Evolutionary conservation across 2,113 vertebrate species (phyloP), one percentile per base, ranked within the genome.

Genomic region (Dasyornis broadbenti): DNA sequence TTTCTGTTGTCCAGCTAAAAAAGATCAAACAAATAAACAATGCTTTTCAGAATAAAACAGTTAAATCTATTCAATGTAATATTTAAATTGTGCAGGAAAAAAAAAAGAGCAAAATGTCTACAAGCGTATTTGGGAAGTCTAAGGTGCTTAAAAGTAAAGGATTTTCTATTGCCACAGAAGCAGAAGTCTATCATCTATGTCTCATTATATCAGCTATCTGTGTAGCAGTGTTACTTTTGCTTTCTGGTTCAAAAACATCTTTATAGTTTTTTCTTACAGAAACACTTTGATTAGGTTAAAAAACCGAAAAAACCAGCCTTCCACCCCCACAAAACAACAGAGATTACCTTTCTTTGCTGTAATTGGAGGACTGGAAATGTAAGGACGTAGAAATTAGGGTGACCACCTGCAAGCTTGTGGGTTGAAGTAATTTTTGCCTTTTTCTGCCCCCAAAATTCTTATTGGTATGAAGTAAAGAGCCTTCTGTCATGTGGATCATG

Each of bases 111-210:
- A 35, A 42, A 49, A 47, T 52, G 5, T 57, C 26, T 35, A 9
- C 15, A 57, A 23, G 9, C 56, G 6, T 70, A 16, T 75, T 89
- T 82, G 9, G 21, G 26, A 90, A 94, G 47, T 50, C 22, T 73
- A n/a, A 64, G 5, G 56, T 90, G 75, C 71, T 96, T 96, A 89
- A 96, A 94, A 94, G 84, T 76, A 69, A 93, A 90, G 80, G 19
- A 68, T 54, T 59, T 86, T 35, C 39, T 54, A 12, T 33, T 88
- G 28, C 61, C 60, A 44, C 68, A 52, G 57, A 59, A 85, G 44
- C 69, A 88, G 60, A 77, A 76, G 4, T 42, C 30, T 59, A 1
- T 68, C 11, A 19, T 44, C 13, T 20, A 7, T 31, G 28, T 94
- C 82, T 87, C 68, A 22, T 90, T 83, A 23, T 91, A 87, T 65